phyloP scores from a whole-genome alignment of 2,113 vertebrate genomes.

The Equus przewalskii region DNA sequence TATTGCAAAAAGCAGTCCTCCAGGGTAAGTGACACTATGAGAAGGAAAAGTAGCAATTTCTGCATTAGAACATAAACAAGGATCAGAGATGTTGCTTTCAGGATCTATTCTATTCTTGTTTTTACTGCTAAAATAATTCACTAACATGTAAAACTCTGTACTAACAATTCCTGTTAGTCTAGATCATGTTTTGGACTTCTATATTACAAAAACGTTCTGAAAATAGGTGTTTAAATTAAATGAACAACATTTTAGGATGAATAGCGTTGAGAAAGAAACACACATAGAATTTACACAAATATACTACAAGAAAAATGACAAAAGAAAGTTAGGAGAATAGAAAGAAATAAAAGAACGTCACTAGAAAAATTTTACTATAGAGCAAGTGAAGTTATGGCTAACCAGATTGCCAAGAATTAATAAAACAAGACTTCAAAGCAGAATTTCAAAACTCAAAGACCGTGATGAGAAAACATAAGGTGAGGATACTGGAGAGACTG shows the following conservation, averaged over 20 bases:
- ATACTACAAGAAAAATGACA: background rate
- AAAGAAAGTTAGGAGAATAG: background rate
- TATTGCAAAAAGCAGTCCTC: background rate
- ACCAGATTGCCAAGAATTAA: background rate
- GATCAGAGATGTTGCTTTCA: background rate
- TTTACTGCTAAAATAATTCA: background rate
- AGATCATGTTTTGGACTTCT: background rate
- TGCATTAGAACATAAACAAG: background rate
- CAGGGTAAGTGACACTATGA: background rate
- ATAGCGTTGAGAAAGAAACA: background rate
- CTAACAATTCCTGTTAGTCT: background rate
- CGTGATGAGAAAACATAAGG: background rate
- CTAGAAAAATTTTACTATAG: background rate
- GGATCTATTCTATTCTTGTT: background rate
- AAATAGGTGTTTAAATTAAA: background rate
- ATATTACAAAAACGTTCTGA: background rate
- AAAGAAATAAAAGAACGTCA: background rate
- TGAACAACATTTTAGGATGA: background rate
- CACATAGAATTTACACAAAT: background rate
- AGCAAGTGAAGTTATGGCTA: background rate
- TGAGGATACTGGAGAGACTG: background rate
- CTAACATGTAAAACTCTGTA: background rate
- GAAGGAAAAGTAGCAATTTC: background rate
- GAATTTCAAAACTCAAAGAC: conserved; percentile 2
- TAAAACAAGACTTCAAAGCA: background rate